Evolutionary conservation across 1,140 invertebrate species (phyloP), one percentile per base, ranked within the genome.

Genomic region (Drosophila ogumai): DNA sequence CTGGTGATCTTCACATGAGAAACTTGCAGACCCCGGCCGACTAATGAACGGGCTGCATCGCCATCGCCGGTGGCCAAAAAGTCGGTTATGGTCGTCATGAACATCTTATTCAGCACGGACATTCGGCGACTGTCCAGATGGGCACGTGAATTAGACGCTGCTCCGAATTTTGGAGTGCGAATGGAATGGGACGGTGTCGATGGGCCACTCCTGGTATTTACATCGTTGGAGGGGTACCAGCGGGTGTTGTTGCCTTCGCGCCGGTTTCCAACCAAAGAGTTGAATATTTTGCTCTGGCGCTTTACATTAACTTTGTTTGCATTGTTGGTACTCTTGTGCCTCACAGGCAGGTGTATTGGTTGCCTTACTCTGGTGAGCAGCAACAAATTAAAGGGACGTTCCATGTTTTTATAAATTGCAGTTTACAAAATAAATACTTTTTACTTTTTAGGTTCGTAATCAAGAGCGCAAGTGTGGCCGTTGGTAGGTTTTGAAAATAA

Each of bases 21-120:
- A 68, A 97, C 94, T 93, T 97, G 95, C 66, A 97, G 94, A 9
- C 94, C 94, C 75, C 93, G 93, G 6, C 95, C 95, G n/a, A 94
- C 41, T 65, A 97, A 86, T 38, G 94, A 82, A 28, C 94, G 85
- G 6, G 94, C 93, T 19, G 95, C 92, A 75, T 95, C 94, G 2
- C 95, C 95, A 6, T 55, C 59, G 3, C 44, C 47, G 22, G 95
- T 95, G 3, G 95, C 94, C 94, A 97, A 94, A 10, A 96, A 88
- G 79, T 96, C 96, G 1, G 96, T 96, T 17, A 97, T 95, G 49
- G 96, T 93, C 81, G 94, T 94, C 96, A 97, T 97, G 78, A 97
- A 97, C n/a, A 97, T 67, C 92, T 96, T 96, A 91, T 97, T 96
- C 9, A 97, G 88, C 41, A 96, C 94, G 1, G 93, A 92, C 8